phyloP scores from a whole-genome alignment of 2,888 invertebrate genomes.

The Idaea aversata region DNA sequence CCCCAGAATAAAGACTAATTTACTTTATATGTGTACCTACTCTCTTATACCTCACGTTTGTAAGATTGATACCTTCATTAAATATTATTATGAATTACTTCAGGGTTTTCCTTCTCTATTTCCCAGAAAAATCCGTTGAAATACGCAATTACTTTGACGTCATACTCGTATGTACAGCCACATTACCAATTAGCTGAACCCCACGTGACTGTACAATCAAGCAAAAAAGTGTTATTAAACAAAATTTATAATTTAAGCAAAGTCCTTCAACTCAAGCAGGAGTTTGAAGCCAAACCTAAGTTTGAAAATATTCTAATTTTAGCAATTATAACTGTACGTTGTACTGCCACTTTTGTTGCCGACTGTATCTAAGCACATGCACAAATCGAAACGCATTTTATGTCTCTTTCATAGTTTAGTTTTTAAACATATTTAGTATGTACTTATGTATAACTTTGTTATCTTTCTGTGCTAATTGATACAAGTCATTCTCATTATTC shows the following conservation, averaged over 20 bases:
- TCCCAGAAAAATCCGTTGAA: neutral
- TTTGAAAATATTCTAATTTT: too few relatives aligned
- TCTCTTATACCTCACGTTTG: neutral
- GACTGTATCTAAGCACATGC: too few relatives aligned
- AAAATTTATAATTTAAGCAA: too few relatives aligned
- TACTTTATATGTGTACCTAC: neutral
- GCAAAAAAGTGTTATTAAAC: too few relatives aligned
- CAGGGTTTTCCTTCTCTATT: neutral
- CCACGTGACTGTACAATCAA: too few relatives aligned
- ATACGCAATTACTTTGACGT: neutral
- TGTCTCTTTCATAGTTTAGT: neutral
- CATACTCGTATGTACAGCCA: neutral
- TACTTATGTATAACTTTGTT: neutral
- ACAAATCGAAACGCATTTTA: too few relatives aligned
- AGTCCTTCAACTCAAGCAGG: too few relatives aligned
- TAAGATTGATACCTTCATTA: neutral
- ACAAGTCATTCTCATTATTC: neutral
- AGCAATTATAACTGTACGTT: too few relatives aligned
- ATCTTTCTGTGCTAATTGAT: conserved; percentile 2
- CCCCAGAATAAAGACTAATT: conserved; percentile 53
- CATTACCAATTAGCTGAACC: too few relatives aligned
- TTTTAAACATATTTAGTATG: neutral
- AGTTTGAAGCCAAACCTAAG: too few relatives aligned
- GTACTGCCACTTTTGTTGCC: too few relatives aligned
- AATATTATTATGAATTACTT: neutral